Conservation (phyloP, 2,113 vertebrate genomes). For the Arizona elegans region DNA sequence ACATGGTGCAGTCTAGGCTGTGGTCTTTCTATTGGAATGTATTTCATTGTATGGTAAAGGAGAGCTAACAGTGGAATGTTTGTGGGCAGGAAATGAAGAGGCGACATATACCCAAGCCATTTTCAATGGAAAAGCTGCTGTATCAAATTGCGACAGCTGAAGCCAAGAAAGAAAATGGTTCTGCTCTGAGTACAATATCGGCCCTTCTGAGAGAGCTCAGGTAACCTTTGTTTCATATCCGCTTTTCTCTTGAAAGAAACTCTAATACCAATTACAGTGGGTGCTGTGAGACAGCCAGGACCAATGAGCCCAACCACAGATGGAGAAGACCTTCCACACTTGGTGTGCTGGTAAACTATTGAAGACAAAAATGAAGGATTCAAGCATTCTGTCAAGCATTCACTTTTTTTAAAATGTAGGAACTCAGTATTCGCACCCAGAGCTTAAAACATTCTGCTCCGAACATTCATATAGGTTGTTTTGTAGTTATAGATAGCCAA, state of each 20-base stretch:
- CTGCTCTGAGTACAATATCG: conserved; percentile 91
- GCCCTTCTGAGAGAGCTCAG: conserved; percentile 97
- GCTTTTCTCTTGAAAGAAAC: conserved; percentile 36
- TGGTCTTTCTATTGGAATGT: not conserved
- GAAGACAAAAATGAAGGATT: conserved; percentile 13
- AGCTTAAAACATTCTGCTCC: conserved; percentile 25
- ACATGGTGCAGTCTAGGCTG: not conserved
- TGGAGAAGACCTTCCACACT: conserved; percentile 21
- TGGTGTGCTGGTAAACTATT: conserved; percentile 17
- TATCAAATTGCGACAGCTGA: conserved; percentile 97
- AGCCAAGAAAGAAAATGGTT: conserved; percentile 94
- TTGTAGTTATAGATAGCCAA: not conserved
- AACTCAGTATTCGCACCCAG: not conserved
- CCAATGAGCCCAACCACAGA: not conserved
- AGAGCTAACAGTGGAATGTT: conserved; percentile 31
- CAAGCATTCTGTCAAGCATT: not conserved
- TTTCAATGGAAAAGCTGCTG: conserved; percentile 98
- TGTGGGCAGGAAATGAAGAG: conserved; percentile 90
- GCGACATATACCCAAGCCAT: conserved; percentile 93
- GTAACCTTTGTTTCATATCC: conserved; percentile 56
- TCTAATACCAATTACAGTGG: not conserved
- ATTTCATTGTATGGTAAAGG: accelerated
- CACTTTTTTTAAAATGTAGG: not conserved
- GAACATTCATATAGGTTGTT: not conserved
- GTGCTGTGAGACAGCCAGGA: conserved; percentile 33